Evolutionary conservation across 2,113 vertebrate species (phyloP), one percentile per base, ranked within the genome.

Genomic region (Caretta caretta): DNA sequence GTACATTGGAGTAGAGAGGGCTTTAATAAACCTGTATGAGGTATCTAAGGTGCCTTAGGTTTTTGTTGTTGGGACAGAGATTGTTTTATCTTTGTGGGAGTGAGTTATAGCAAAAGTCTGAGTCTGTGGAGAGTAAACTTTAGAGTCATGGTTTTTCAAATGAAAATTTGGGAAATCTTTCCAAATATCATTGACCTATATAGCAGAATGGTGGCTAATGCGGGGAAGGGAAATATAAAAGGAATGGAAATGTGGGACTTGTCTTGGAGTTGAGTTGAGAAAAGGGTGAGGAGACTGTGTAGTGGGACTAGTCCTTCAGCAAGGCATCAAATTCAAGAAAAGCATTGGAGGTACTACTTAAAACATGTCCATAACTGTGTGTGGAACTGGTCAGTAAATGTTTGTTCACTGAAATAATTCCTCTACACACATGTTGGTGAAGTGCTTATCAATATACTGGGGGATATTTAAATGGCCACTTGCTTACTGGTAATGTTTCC

Each of bases 191-290:
- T 13, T 12, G 49, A 84, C 78, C 42, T 10, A 20, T 38, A 38
- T 72, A n/a, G 19, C 65, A 38, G n/a, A 72, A 38, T 38, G n/a
- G 42, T 0, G 0, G 13, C 19, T 59, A 72, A 86, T 25, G 54
- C n/a, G 6, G 27, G 51, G 0, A 0, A 14, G 3, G 4, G 31
- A 38, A 86, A 38, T 10, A 46, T n/a, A 10, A 81, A 46, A 81
- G 27, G 46, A 56, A 42, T 0, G 7, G 7, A 25, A 46, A n/a
- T 10, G 0, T 0, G 0, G 0, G n/a, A 20, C 42, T 82, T 29
- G 42, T 62, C 5, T 31, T 57, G 27, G 31, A 88, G 13, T 22
- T 50, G 88, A 65, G 49, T 59, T 84, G 59, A 29, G 79, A 82
- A 38, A 0, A 1, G 35, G 48, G 2, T 2, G 72, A 42, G 53